These are phyloP conservation scores for Sylvia atricapilla DNA, from an alignment of 2,113 vertebrate species.

Conservation along the genomic window DNA sequence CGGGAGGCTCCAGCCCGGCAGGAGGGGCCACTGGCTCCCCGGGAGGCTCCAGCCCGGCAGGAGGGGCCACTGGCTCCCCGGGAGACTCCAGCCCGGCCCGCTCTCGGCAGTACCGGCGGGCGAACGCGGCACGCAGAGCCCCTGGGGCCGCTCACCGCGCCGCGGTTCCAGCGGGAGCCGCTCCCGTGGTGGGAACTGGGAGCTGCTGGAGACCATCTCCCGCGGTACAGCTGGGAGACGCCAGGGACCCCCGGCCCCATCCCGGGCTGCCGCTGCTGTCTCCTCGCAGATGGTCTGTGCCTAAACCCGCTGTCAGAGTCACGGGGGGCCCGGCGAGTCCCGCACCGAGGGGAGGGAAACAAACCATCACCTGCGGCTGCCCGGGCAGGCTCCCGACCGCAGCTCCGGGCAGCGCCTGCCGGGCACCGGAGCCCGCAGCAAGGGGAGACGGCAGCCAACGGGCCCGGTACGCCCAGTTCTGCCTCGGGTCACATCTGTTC, in stretches of 20 bases:
- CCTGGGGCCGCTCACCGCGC: not conserved
- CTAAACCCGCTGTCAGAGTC: not conserved
- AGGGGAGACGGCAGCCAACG: not conserved
- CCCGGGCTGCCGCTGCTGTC: not conserved
- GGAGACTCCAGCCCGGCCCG: not conserved
- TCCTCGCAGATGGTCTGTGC: not conserved
- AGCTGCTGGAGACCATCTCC: not conserved
- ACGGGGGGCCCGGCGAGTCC: not conserved
- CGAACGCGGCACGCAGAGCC: fast-evolving
- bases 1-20: not conserved
- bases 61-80: not conserved
- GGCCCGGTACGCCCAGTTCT: no score
- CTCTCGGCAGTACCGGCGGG: not conserved
- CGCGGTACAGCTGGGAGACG: not conserved
- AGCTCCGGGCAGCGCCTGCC: not conserved
- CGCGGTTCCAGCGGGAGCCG: not conserved
- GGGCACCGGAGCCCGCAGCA: not conserved
- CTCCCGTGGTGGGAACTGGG: fast-evolving
- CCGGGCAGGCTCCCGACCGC: not conserved
- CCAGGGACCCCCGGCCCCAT: not conserved
- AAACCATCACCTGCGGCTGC: not conserved
- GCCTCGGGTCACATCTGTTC: not conserved
- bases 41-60: not conserved
- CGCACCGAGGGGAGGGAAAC: not conserved
- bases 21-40: not conserved